Conservation (phyloP, 2,888 invertebrate genomes). For the Prosopocoilus inquinatus region DNA sequence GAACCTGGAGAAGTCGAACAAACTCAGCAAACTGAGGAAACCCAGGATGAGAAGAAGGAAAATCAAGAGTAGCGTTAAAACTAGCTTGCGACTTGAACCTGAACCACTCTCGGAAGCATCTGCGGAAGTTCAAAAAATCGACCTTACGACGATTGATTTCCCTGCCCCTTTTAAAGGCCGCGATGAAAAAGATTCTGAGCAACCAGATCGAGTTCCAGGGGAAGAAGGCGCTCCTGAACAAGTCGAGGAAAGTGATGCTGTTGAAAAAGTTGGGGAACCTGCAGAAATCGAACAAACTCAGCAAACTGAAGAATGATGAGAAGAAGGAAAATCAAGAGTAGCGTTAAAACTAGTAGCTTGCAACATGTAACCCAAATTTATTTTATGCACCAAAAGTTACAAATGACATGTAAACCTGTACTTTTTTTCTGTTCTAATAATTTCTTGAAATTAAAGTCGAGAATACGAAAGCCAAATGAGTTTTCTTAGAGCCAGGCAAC, state of each 20-base stretch:
- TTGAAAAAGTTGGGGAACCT: no score
- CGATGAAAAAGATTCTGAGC: not conserved
- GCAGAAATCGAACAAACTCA: constrained; percentile 29
- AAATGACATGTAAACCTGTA: no score
- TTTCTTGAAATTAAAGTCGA: no score
- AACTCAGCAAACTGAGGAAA: not conserved
- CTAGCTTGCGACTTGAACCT: constrained; percentile 3
- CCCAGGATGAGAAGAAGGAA: no score
- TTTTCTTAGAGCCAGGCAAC: no score
- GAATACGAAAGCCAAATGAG: no score
- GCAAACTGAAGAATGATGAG: no score
- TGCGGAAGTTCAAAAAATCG: constrained; percentile 41
- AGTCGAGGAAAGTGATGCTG: constrained; percentile 36
- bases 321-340: no score
- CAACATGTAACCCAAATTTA: not conserved
- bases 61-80: no score
- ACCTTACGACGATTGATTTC: constrained; percentile 31
- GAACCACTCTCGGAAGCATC: constrained; percentile 11
- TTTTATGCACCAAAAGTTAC: no score
- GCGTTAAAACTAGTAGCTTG: no score
- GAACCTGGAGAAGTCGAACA: constrained; percentile 33
- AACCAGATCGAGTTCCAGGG: constrained; percentile 1
- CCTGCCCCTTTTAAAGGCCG: not conserved
- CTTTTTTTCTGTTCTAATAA: no score
- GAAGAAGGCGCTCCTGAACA: constrained; percentile 36